These are phyloP conservation scores for Coptodon rendalli DNA, from an alignment of 2,113 vertebrate species.

Conservation along the genomic window DNA sequence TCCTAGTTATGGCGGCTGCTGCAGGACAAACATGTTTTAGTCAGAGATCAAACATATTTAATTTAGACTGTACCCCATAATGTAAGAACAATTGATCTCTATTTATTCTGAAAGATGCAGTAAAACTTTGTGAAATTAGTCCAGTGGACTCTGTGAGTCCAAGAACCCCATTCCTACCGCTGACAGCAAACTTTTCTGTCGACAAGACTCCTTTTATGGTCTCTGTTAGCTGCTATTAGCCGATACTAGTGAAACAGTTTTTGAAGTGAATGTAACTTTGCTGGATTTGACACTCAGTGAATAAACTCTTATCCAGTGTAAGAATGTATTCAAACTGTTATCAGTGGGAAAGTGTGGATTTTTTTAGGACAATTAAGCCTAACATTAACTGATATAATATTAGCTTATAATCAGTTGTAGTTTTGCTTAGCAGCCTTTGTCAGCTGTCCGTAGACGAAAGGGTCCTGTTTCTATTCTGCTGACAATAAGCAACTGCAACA, in stretches of 20 bases:
- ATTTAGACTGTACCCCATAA: not conserved
- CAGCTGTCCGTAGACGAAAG: accelerated
- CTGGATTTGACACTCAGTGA: not conserved
- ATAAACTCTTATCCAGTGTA: not conserved
- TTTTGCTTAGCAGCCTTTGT: not conserved
- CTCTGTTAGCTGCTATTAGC: not conserved
- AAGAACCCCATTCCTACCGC: not conserved
- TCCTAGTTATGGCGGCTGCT: not conserved
- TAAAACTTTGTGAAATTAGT: not conserved
- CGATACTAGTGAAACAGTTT: not conserved
- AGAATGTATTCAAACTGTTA: not conserved
- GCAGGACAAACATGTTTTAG: not conserved
- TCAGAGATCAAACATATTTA: not conserved
- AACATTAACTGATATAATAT: not conserved
- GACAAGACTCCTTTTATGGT: not conserved
- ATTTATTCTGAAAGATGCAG: not conserved
- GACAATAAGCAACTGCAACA: not conserved
- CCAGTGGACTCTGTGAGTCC: not conserved
- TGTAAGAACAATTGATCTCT: not conserved
- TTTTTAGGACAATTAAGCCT: not conserved
- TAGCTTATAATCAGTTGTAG: not conserved
- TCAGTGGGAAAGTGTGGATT: accelerated
- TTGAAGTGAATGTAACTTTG: not conserved
- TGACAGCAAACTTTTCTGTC: not conserved
- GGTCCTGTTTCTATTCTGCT: not conserved